A percentile compares a stretch with the other conserved stretches of the same genome.
Conservation (phyloP, 2,888 invertebrate species). For the Stenichneumon culpator region DNA sequence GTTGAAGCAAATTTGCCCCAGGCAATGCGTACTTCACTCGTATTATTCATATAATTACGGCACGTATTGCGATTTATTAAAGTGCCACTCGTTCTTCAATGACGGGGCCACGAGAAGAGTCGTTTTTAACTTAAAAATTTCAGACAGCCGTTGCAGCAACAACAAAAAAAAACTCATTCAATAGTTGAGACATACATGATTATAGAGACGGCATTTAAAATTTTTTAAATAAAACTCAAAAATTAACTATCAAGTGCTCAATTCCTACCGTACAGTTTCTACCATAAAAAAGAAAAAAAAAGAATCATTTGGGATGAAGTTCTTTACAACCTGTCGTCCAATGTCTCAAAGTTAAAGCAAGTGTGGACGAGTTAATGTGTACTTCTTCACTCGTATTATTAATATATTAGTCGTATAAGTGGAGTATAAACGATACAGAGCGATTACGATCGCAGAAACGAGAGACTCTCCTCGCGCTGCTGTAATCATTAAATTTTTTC, state of each 20-base stretch:
- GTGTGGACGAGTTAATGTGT: background rate
- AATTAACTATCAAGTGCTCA: too few relatives aligned
- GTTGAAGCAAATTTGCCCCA: background rate
- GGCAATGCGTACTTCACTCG: background rate
- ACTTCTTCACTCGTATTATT: background rate
- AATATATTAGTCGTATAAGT: constrained; percentile 32
- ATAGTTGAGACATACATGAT: background rate
- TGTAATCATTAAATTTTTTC: constrained; percentile 12
- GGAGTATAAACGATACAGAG: constrained; percentile 57
- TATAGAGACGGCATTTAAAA: too few relatives aligned
- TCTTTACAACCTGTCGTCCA: background rate
- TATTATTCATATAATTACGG: constrained; percentile 9
- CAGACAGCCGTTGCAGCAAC: background rate
- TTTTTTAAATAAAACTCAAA: too few relatives aligned
- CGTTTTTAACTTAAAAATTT: constrained; percentile 29
- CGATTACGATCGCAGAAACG: constrained; percentile 60
- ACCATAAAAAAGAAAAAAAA: too few relatives aligned
- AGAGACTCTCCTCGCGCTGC: constrained; percentile 47
- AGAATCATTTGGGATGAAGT: too few relatives aligned
- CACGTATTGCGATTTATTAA: constrained; percentile 35
- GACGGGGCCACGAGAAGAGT: background rate
- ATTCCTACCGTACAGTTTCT: too few relatives aligned
- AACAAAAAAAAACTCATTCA: background rate
- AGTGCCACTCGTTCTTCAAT: constrained; percentile 1
- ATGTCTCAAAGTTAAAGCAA: background rate